Evolutionary conservation across 2,888 invertebrate species (phyloP).

Genomic region (Mimachlamys varia): DNA sequence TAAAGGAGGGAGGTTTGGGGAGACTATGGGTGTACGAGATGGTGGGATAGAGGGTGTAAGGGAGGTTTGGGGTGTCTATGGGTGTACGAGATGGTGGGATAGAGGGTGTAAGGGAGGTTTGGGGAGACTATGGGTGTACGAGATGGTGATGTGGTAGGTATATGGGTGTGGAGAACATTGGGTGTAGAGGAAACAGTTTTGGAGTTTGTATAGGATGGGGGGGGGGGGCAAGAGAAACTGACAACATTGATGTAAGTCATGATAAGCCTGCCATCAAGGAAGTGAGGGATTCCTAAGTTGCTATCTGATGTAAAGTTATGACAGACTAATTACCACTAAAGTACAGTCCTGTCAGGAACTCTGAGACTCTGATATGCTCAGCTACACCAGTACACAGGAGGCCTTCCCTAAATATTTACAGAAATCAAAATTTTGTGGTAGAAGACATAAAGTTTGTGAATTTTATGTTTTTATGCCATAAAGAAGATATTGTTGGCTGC

Average conservation of each 20-base stretch:
- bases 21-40: background rate
- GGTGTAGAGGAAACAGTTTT: too few relatives aligned
- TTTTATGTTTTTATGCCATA: background rate
- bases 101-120: background rate
- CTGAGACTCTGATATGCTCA: background rate
- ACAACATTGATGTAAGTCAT: background rate
- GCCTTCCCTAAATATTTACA: background rate
- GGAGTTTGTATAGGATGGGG: background rate
- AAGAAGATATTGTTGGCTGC: conserved; percentile 1
- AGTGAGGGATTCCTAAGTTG: background rate
- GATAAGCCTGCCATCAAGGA: background rate
- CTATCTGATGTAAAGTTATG: background rate
- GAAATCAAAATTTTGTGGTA: background rate
- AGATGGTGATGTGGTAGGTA: too few relatives aligned
- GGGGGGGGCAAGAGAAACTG: background rate
- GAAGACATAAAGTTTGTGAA: background rate
- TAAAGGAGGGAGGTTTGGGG: background rate
- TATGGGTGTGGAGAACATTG: too few relatives aligned
- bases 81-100: background rate
- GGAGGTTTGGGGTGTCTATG: background rate
- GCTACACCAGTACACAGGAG: background rate
- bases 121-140: too few relatives aligned
- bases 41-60: background rate
- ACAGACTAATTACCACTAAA: background rate
- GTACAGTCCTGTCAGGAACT: background rate